These are phyloP conservation scores for Netelia fuscicornis DNA, from an alignment of 2,888 invertebrate species.

Conservation along the genomic window DNA sequence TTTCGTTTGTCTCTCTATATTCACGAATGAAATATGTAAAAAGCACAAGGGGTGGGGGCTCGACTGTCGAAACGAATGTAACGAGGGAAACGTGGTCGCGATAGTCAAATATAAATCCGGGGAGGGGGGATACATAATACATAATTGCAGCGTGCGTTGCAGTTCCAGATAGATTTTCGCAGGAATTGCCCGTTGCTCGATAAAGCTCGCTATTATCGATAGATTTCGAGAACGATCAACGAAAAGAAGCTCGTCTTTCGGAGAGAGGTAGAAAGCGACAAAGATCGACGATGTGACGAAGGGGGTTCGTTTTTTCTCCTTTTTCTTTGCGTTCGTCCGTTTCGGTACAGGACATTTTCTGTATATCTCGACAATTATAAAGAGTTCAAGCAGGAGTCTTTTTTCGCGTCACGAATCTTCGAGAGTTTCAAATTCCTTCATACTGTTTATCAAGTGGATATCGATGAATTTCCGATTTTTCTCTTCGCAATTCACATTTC, in stretches of 20 bases:
- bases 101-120: constrained; percentile 34
- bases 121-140: constrained; percentile 11
- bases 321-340: constrained; percentile 41
- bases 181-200: constrained; percentile 32
- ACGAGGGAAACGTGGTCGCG: constrained; percentile 39
- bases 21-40: constrained; percentile 36
- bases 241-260: constrained; percentile 57
- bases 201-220: constrained; percentile 56
- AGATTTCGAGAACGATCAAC: constrained; percentile 49
- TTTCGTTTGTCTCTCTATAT: constrained; percentile 27
- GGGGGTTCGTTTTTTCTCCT: constrained; percentile 16
- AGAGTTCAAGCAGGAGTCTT: constrained; percentile 50
- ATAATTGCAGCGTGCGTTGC: constrained; percentile 43
- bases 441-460: background rate
- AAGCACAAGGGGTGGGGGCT: constrained; percentile 13
- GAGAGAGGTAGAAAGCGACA: constrained; percentile 56
- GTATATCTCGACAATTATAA: constrained; percentile 54
- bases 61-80: constrained; percentile 39
- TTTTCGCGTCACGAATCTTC: constrained; percentile 29
- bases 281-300: constrained; percentile 55
- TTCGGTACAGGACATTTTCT: constrained; percentile 48
- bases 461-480: constrained; percentile 7
- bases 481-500: background rate
- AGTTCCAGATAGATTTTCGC: constrained; percentile 35
- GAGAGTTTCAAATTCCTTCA: no score